Evolutionary conservation across 2,113 vertebrate genomes (phyloP).

Genomic region (Carettochelys insculpta): DNA sequence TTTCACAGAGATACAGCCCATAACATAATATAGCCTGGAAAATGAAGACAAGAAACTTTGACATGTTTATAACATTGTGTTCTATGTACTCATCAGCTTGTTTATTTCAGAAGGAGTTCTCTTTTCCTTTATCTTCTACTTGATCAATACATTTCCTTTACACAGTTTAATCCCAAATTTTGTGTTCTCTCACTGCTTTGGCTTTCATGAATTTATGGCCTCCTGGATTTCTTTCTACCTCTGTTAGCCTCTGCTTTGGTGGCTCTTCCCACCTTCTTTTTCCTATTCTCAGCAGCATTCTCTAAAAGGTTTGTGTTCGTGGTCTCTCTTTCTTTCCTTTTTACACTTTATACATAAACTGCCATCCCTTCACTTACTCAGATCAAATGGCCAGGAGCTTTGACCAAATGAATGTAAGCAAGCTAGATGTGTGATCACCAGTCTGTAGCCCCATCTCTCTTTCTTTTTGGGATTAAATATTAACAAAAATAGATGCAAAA

Average conservation of each 20-base stretch:
- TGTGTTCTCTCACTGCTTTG: neutral
- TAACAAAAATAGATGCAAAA: neutral
- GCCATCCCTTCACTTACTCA: neutral
- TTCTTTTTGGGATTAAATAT: neutral
- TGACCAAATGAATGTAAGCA: neutral
- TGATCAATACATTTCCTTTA: neutral
- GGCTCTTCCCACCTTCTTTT: neutral
- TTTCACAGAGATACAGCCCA: neutral
- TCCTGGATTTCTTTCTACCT: neutral
- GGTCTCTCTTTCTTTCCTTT: neutral
- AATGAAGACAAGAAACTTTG: neutral
- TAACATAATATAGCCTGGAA: neutral
- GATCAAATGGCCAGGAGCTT: neutral
- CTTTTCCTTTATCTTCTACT: neutral
- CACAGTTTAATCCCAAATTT: neutral
- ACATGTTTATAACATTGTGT: neutral
- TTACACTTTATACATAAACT: neutral
- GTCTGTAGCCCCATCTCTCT: neutral
- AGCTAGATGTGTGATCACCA: neutral
- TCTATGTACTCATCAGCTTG: neutral
- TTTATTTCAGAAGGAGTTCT: neutral
- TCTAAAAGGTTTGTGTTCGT: fast-evolving
- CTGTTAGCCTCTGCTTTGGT: neutral
- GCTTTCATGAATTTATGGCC: neutral
- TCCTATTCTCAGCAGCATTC: neutral